Conservation (phyloP, 1,140 invertebrate genomes). For the Pteromalus puparum region DNA sequence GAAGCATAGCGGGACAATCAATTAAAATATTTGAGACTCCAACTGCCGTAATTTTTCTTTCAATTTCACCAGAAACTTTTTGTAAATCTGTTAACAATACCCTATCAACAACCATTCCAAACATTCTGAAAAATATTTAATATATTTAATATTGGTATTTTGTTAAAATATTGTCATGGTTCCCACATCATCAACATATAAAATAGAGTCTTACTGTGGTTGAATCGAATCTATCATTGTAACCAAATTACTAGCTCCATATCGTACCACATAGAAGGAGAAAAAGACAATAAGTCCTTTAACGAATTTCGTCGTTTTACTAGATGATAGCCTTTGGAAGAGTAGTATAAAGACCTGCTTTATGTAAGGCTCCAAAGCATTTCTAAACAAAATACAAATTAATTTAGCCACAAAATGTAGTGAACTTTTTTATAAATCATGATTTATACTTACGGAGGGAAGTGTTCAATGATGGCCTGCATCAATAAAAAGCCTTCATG, state of each 20-base stretch:
- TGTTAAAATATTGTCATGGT: neutral
- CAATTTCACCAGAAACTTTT: slow-evolving; percentile 87
- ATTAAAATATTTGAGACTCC: slow-evolving; percentile 91
- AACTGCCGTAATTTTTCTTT: slow-evolving; percentile 92
- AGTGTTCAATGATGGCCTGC: slow-evolving; percentile 87
- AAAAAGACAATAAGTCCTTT: slow-evolving; percentile 94
- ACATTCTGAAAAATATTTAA: slow-evolving; percentile 83
- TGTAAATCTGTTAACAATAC: slow-evolving; percentile 90
- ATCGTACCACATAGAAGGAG: slow-evolving; percentile 88
- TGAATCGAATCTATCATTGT: slow-evolving; percentile 91
- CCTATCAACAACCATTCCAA: slow-evolving; percentile 94
- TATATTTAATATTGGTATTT: slow-evolving; percentile 53
- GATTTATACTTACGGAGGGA: slow-evolving; percentile 80
- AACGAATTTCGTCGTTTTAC: slow-evolving; percentile 96
- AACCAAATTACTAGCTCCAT: slow-evolving; percentile 83
- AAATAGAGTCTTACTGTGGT: slow-evolving; percentile 78
- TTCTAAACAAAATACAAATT: slow-evolving; percentile 72
- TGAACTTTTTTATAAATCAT: slow-evolving; percentile 24
- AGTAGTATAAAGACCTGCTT: slow-evolving; percentile 93
- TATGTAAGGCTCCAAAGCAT: slow-evolving; percentile 84
- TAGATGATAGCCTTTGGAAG: slow-evolving; percentile 93
- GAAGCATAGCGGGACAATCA: slow-evolving; percentile 82
- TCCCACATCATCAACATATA: neutral
- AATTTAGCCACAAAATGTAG: slow-evolving; percentile 25
- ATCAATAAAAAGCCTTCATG: slow-evolving; percentile 96